phyloP scores from a whole-genome alignment of 2,113 vertebrate species.

The Labeo rohita region DNA sequence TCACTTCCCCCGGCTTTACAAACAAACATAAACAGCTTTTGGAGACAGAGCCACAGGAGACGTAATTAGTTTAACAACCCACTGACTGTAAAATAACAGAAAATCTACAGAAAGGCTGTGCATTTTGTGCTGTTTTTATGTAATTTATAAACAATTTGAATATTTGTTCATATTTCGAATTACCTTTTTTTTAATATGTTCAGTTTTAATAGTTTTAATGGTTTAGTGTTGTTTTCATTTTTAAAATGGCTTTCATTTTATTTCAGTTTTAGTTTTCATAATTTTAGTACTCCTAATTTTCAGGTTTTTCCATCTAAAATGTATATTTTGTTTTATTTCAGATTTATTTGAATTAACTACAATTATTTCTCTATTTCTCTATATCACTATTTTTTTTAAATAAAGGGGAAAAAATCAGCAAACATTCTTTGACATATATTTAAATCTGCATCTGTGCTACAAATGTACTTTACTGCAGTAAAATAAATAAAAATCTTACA shows the following conservation, averaged over 20 bases:
- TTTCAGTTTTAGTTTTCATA: too few species aligned
- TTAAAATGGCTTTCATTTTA: too few species aligned
- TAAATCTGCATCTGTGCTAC: neutral
- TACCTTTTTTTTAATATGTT: too few species aligned
- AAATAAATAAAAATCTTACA: neutral
- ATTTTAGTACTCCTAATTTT: too few species aligned
- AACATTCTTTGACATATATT: neutral
- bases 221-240: too few species aligned
- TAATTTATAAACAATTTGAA: neutral
- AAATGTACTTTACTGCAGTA: neutral
- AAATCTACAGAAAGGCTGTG: neutral
- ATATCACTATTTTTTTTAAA: too few species aligned
- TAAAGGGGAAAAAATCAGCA: neutral
- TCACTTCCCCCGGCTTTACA: slow-evolving; percentile 29
- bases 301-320: too few species aligned
- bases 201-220: too few species aligned
- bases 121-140: neutral
- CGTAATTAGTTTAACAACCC: neutral
- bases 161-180: neutral
- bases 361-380: too few species aligned
- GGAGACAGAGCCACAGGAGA: slow-evolving; percentile 9
- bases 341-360: too few species aligned
- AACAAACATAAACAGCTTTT: slow-evolving; percentile 10
- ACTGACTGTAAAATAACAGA: neutral
- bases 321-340: too few species aligned